Base-by-base conservation (phyloP, 37 sponge, comb jelly and placozoan species). In the Beroe ovata region DNA sequence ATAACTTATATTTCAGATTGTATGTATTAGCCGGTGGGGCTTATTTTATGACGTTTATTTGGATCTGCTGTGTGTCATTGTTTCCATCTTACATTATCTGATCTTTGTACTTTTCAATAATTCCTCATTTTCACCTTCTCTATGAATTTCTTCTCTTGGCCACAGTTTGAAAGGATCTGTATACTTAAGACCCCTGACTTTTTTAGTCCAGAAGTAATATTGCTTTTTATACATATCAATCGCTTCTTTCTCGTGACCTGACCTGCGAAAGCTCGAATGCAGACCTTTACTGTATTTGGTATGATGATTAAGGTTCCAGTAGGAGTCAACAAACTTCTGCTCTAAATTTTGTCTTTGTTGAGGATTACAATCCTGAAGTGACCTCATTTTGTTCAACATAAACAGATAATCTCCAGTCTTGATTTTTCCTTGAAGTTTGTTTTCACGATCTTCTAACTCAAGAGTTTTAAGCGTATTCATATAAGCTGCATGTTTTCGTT, bases 271-370 rank as follows among this genome's bases (percentile, higher is more conserved):
- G 84, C 41, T 77, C 1, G 19, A 30, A 25, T 77, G 84, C 1
- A 19, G 21, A 42, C 84, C 84, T 32, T 8, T 30, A 77, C 47
- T 35, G 25, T 30, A 6, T 39, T 37, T 16, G 47, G 26, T 54
- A 77, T 77, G 41, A 4, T 23, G 42, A 77, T 77, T 77, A 21
- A 77, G 54, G 33, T 77, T 35, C 84, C 84, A 77, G 21, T 32
- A 77, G 1, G 38, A 30, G 39, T 77, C 33, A 3, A 77, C 84
- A 77, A 40, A 77, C 47, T 21, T 14, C 35, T 77, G 41, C 25
- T 77, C 84, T n/a, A 42, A 40, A 18, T 22, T 26, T 21, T 54
- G 21, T 37, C 33, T 37, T 21, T 39, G 42, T 23, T 42, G 26
- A 3, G 38, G 84, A 21, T 18, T 40, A 25, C 36, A n/a, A 11